These are phyloP conservation scores for Carterocephalus palaemon DNA, from an alignment of 2,888 invertebrate genomes.

Conservation along the genomic window DNA sequence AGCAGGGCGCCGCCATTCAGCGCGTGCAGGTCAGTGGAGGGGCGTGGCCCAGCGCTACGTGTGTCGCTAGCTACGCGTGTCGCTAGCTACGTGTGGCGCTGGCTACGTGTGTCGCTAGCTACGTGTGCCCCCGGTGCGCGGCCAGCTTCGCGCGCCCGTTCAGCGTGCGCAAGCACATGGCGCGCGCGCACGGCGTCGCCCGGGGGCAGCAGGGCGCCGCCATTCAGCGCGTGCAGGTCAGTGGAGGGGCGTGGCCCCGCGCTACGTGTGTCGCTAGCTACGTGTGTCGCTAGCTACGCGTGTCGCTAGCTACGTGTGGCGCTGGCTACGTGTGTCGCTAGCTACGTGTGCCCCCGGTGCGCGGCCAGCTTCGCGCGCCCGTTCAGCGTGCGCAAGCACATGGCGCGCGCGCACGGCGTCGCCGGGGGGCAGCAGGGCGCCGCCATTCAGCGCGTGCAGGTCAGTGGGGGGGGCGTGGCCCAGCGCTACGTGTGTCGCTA, in stretches of 20 bases:
- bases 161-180: slow-evolving; percentile 29
- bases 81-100: too few species aligned
- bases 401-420: slow-evolving; percentile 28
- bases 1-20: slow-evolving; percentile 28
- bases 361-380: slow-evolving; percentile 27
- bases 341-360: slow-evolving; percentile 28
- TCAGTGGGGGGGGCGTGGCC: slow-evolving; percentile 29
- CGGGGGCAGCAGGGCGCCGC: slow-evolving; percentile 28
- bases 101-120: too few species aligned
- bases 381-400: slow-evolving; percentile 29
- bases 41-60: slow-evolving; percentile 32
- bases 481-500: slow-evolving; percentile 25
- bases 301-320: too few species aligned
- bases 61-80: too few species aligned
- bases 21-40: slow-evolving; percentile 17
- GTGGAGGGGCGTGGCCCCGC: slow-evolving; percentile 29
- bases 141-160: slow-evolving; percentile 27
- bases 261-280: slow-evolving; percentile 40
- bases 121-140: too few species aligned
- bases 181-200: slow-evolving; percentile 28
- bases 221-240: slow-evolving; percentile 26
- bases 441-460: slow-evolving; percentile 26
- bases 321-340: too few species aligned
- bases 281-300: too few species aligned
- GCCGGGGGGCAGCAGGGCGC: slow-evolving; percentile 28